Evolutionary conservation across 23 tunicate genomes (phyloP).

Genomic region (Botrylloides violaceus): DNA sequence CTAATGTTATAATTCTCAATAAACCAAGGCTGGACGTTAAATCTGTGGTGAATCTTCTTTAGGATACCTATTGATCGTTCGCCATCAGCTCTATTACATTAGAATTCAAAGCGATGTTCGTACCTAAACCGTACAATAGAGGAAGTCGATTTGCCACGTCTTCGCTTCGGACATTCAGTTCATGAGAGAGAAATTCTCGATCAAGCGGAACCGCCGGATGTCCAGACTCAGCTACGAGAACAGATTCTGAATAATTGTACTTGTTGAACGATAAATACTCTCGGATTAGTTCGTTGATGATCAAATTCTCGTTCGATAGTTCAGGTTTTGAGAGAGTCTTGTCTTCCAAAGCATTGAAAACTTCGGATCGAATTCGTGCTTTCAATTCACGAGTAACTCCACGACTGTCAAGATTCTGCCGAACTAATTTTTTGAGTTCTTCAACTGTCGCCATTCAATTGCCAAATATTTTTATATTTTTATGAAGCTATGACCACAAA

Average conservation of each 20-base stretch:
- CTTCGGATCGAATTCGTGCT: slow-evolving; percentile 73
- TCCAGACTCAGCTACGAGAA: slow-evolving; percentile 82
- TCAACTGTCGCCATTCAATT: slow-evolving; percentile 94
- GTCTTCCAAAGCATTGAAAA: slow-evolving; percentile 68
- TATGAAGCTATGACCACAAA: no score
- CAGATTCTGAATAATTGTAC: slow-evolving; percentile 84
- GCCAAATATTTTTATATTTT: no score
- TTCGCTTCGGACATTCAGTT: slow-evolving; percentile 53
- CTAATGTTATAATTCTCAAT: no score
- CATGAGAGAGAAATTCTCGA: slow-evolving; percentile 69
- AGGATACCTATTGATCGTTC: no score
- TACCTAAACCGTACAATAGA: slow-evolving; percentile 53
- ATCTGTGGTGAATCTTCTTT: no score
- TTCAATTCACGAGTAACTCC: slow-evolving; percentile 61
- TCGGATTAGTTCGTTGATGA: slow-evolving; percentile 79
- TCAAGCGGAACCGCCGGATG: slow-evolving; percentile 69
- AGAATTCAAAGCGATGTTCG: no score
- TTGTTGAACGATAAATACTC: slow-evolving; percentile 77
- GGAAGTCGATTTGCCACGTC: slow-evolving; percentile 46
- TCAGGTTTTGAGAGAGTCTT: slow-evolving; percentile 47
- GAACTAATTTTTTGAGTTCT: slow-evolving; percentile 58
- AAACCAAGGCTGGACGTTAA: no score
- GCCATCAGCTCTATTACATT: no score
- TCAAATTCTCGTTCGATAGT: slow-evolving; percentile 69
- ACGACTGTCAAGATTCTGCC: slow-evolving; percentile 62